phyloP scores from a whole-genome alignment of 2,113 vertebrate species.

The Protobothrops flavoviridis region DNA sequence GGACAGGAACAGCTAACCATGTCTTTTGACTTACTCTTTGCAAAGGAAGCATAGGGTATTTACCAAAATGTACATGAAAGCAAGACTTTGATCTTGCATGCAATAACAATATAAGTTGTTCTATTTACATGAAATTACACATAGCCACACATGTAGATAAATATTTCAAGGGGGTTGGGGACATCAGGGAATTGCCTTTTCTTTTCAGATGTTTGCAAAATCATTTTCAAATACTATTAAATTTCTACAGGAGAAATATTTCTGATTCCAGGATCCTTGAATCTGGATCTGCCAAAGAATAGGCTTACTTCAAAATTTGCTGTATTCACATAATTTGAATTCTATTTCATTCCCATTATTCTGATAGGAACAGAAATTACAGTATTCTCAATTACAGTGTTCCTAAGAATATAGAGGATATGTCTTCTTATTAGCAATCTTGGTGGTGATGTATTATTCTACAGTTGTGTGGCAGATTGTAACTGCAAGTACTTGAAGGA shows the following conservation, averaged over 20 bases:
- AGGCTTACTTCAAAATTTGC: background rate
- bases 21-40: constrained; percentile 15
- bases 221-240: constrained; percentile 64
- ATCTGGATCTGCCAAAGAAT: background rate
- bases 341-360: background rate
- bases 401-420: background rate
- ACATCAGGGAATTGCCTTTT: constrained; percentile 44
- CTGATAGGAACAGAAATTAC: background rate
- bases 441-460: background rate
- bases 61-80: background rate
- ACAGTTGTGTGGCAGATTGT: background rate
- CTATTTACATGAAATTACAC: constrained; percentile 19
- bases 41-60: background rate
- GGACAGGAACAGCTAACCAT: background rate
- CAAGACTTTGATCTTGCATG: background rate
- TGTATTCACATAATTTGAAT: background rate
- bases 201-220: constrained; percentile 56
- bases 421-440: background rate
- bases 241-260: constrained; percentile 42
- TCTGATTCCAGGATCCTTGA: background rate
- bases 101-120: constrained; percentile 5
- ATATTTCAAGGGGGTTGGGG: background rate
- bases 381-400: background rate
- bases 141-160: constrained; percentile 35
- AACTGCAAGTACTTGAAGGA: background rate